phyloP scores from a whole-genome alignment of 2,888 invertebrate species.

The Lymantria dispar region DNA sequence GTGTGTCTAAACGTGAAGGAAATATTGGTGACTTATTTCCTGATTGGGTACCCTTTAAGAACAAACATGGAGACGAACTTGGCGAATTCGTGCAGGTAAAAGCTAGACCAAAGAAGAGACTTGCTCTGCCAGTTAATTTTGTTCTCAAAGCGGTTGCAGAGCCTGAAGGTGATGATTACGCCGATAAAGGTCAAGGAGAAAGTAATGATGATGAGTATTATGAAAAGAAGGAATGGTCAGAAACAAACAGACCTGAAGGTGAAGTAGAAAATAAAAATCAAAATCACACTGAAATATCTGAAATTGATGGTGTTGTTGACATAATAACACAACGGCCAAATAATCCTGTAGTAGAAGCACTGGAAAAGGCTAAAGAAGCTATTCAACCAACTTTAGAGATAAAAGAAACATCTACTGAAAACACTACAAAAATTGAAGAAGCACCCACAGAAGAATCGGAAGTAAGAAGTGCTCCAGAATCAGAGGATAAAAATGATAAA shows the following conservation, averaged over 20 bases:
- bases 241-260: slow-evolving; percentile 43
- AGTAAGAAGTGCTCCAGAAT: not conserved
- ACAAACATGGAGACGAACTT: slow-evolving; percentile 64
- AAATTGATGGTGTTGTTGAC: slow-evolving; percentile 64
- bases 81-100: slow-evolving; percentile 62
- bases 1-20: slow-evolving; percentile 57
- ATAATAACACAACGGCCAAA: slow-evolving; percentile 50
- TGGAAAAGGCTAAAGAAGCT: slow-evolving; percentile 19
- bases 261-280: slow-evolving; percentile 25
- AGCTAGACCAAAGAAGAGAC: slow-evolving; percentile 63
- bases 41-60: slow-evolving; percentile 76
- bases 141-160: slow-evolving; percentile 58
- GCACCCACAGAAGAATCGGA: not conserved
- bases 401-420: not conserved
- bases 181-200: slow-evolving; percentile 59
- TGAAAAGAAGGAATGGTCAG: slow-evolving; percentile 72
- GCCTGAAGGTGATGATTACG: slow-evolving; percentile 58
- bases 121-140: slow-evolving; percentile 64
- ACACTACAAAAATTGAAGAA: not conserved
- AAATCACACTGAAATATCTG: slow-evolving; percentile 46
- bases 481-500: not conserved
- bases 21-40: slow-evolving; percentile 57
- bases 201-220: slow-evolving; percentile 60
- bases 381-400: not conserved
- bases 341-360: slow-evolving; percentile 35